Evolutionary conservation across 2,797 vertebrate genomes (phyloP).

Genomic region (Premnoplex brunnescens): DNA sequence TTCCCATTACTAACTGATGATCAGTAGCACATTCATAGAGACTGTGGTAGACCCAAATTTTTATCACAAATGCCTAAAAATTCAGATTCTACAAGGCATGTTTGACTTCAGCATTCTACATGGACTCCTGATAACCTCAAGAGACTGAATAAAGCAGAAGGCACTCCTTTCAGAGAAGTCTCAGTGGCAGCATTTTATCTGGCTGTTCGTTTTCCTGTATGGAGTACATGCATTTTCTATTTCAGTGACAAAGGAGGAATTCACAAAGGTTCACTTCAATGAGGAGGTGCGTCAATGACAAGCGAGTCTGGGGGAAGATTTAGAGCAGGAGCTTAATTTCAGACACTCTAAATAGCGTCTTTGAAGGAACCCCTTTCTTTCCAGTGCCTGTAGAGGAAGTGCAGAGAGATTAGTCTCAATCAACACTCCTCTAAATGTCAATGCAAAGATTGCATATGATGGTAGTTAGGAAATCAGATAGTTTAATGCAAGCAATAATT

Average conservation of each 20-base stretch:
- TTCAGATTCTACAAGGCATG: not conserved
- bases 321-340: conserved; percentile 5
- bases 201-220: not conserved
- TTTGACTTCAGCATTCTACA: not conserved
- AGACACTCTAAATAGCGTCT: not conserved
- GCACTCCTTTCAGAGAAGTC: not conserved
- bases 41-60: not conserved
- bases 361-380: conserved; percentile 46
- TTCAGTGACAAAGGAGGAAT: conserved; percentile 2
- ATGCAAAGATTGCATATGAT: not conserved
- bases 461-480: conserved; percentile 4
- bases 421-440: conserved; percentile 21
- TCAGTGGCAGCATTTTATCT: not conserved
- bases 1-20: not conserved
- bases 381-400: conserved; percentile 20
- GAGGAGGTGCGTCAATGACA: fast-evolving
- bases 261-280: not conserved
- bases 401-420: conserved; percentile 38
- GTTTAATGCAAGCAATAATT: conserved; percentile 44
- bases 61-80: not conserved
- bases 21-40: not conserved
- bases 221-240: not conserved
- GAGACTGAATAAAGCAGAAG: not conserved
- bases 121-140: not conserved
- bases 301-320: not conserved